Conservation (phyloP, 1,140 invertebrate genomes). For the Aphidius ervi region DNA sequence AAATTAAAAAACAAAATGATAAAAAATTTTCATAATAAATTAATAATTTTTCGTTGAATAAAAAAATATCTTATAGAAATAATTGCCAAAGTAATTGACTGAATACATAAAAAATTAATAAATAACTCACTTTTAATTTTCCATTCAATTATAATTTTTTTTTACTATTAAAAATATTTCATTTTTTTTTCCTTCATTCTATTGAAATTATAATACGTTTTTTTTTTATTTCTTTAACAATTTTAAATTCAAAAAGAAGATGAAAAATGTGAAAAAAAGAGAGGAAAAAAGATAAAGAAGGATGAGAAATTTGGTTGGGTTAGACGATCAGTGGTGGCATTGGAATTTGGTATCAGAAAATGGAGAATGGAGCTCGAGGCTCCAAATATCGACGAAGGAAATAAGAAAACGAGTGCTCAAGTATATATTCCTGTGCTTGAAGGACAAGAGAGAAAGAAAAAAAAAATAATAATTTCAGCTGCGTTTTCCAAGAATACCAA, state of each 20-base stretch:
- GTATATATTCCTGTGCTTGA: no score
- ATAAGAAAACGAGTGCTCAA: no score
- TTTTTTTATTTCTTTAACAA: background rate
- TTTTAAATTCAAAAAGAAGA: background rate
- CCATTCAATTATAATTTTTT: background rate
- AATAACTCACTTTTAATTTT: no score
- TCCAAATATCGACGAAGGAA: no score
- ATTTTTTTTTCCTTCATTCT: background rate
- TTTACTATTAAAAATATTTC: background rate
- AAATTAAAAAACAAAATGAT: no score
- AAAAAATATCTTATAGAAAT: background rate
- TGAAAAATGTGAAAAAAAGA: background rate
- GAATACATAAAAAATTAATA: no score
- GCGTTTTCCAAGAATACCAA: slow-evolving; percentile 12
- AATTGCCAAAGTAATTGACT: background rate
- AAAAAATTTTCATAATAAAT: no score
- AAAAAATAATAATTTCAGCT: slow-evolving; percentile 6
- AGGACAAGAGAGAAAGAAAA: no score
- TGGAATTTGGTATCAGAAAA: slow-evolving; percentile 1
- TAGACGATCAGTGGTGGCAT: no score
- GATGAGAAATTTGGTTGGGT: background rate
- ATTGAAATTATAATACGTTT: background rate
- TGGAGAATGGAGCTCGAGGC: slow-evolving; percentile 15
- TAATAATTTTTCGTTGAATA: no score
- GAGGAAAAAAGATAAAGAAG: background rate